A percentile compares a stretch with the other conserved stretches of the same genome.
Evolutionary conservation across 2,888 invertebrate genomes (phyloP).

Genomic region (Dendrolimus houi): DNA sequence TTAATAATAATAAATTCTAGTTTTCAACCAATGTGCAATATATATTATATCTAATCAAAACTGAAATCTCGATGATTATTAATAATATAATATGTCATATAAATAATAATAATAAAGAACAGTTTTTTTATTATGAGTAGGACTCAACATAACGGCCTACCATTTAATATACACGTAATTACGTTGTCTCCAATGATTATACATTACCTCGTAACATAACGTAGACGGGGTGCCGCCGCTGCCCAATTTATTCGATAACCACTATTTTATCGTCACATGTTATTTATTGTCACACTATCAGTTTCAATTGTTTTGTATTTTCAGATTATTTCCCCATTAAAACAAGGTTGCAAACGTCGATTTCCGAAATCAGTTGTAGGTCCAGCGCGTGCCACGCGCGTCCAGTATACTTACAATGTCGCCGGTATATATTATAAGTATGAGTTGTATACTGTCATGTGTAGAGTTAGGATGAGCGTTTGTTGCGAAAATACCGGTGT

Average conservation of each 20-base stretch:
- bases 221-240: constrained; percentile 48
- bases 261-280: constrained; percentile 55
- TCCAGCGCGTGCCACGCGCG: constrained; percentile 11
- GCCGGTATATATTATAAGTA: constrained; percentile 15
- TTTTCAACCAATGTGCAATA: too few species aligned
- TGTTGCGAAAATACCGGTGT: constrained; percentile 16
- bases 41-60: too few species aligned
- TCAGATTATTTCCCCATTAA: constrained; percentile 22
- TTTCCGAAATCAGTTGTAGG: constrained; percentile 9
- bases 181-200: constrained; percentile 9
- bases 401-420: constrained; percentile 23
- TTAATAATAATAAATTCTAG: too few species aligned
- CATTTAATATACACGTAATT: background rate
- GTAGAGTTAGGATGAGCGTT: constrained; percentile 19
- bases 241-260: constrained; percentile 54
- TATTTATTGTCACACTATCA: constrained; percentile 47
- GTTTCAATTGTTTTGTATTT: constrained; percentile 25
- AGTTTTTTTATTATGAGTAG: too few species aligned
- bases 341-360: constrained; percentile 8
- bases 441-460: constrained; percentile 25
- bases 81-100: too few species aligned
- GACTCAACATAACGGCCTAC: background rate
- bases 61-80: too few species aligned
- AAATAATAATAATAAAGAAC: too few species aligned
- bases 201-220: constrained; percentile 63